These are phyloP conservation scores for Hemitrygon akajei DNA, from an alignment of 2,797 vertebrate genomes.

Conservation along the genomic window DNA sequence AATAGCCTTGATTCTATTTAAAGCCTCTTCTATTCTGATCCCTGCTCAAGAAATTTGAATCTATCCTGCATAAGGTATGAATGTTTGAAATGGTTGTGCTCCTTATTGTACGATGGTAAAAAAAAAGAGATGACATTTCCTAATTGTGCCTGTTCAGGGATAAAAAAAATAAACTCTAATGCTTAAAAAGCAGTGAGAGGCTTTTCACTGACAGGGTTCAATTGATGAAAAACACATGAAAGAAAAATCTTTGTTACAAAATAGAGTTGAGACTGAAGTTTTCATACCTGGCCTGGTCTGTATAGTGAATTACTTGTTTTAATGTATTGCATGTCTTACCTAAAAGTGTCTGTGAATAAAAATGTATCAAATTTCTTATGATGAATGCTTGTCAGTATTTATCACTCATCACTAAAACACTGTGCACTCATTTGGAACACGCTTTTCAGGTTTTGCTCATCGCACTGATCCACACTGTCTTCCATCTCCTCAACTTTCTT, in stretches of 20 bases:
- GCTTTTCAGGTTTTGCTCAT: background rate
- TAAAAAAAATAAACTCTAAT: background rate
- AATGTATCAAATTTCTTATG: background rate
- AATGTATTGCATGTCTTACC: background rate
- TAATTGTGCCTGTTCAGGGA: background rate
- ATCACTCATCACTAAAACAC: background rate
- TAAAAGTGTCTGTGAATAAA: background rate
- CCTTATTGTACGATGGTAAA: background rate
- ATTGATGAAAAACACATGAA: background rate
- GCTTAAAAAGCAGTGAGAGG: background rate
- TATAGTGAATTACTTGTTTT: background rate
- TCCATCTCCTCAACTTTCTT: no score
- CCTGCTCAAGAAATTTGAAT: background rate
- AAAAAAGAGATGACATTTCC: no score
- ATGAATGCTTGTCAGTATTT: background rate
- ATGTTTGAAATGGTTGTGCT: background rate
- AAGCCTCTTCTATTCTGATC: background rate
- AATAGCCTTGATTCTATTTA: background rate
- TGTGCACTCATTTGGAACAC: background rate
- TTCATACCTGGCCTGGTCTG: background rate
- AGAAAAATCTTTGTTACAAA: background rate
- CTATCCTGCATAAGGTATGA: no score
- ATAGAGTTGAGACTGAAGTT: background rate
- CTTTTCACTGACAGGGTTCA: background rate
- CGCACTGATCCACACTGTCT: background rate